Conservation (phyloP, 2,113 vertebrate genomes). For the Lampris megalopsis region DNA sequence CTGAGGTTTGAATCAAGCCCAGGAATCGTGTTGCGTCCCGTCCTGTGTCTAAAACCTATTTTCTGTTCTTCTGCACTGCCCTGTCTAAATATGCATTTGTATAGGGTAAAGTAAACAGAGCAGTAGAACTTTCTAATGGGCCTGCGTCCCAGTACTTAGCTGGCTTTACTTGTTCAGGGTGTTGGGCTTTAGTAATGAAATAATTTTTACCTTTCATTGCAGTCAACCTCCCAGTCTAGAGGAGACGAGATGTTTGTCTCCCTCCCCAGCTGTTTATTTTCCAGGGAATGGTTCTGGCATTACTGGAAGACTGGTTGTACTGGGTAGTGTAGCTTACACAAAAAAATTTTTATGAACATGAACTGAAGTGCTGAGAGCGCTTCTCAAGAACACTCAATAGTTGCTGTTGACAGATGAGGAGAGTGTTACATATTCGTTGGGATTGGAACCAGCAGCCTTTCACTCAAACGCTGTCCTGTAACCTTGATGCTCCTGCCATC, state of each 20-base stretch:
- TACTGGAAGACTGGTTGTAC: slow-evolving; percentile 41
- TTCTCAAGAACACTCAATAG: slow-evolving; percentile 25
- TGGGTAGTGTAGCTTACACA: slow-evolving; percentile 47
- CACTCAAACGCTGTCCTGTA: slow-evolving; percentile 25
- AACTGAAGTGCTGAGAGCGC: neutral
- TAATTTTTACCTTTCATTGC: neutral
- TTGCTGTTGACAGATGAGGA: neutral
- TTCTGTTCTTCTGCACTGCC: too few relatives aligned
- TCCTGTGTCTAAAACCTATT: too few relatives aligned
- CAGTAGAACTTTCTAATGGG: too few relatives aligned
- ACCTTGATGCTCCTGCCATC: slow-evolving; percentile 49
- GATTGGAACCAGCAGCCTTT: slow-evolving; percentile 24
- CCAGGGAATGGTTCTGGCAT: slow-evolving; percentile 30
- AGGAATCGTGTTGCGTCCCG: too few relatives aligned
- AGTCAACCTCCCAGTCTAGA: slow-evolving; percentile 18
- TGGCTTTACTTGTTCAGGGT: too few relatives aligned
- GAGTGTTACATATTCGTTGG: neutral
- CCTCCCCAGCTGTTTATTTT: slow-evolving; percentile 43
- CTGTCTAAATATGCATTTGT: too few relatives aligned
- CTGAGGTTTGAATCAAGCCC: too few relatives aligned
- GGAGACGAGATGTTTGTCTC: slow-evolving; percentile 66
- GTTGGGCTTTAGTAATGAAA: too few relatives aligned
- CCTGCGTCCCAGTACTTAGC: too few relatives aligned
- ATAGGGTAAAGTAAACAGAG: too few relatives aligned
- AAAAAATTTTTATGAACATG: slow-evolving; percentile 5